Base-by-base conservation (phyloP, 2,797 vertebrate species). In the Argentina silus region DNA sequence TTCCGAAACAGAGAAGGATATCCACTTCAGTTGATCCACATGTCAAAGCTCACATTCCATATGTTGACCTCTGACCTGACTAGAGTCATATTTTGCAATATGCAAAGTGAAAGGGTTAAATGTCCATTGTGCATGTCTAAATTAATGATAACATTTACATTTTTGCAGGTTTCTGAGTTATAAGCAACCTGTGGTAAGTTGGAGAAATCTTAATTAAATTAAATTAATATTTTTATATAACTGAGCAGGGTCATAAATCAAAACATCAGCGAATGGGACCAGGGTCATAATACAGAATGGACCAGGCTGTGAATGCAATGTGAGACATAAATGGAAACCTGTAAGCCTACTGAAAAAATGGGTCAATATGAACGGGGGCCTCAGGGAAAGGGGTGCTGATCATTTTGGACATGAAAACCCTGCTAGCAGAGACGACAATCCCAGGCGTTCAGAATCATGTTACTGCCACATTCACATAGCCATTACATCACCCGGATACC, bases 401-500 rank as follows among this genome's bases (percentile, higher is more conserved):
- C 15, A 2, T 76, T 81, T 75, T 77, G 79, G 77, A 79, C 19
- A 65, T 76, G 67, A 65, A 75, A 81, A 72, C 67, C 51, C 75
- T 68, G 44, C 17, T 72, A 73, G 74, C 64, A 70, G 66, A 66
- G 69, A 79, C 48, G 76, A 77, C 73, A 74, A 76, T 76, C 67
- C 73, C 21, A 57, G 19, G 56, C 68, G 47, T 79, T 62, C 56
- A 57, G 81, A 23, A 53, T 84, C 82, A 69, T 69, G 74, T 84
- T 85, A 72, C 80, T 56, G 59, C 70, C 73, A 73, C 78, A 76
- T 76, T 73, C 60, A 73, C 63, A 27, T 68, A 8, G 60, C 55
- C 70, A 81, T 86, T 80, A 86, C 81, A 78, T 86, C 83, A 86
- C 73, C 14, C 51, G 67, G 69, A 77, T 78, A 79, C 75, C 81